Conservation (phyloP, 2,797 vertebrate species). For the Platyrinchus mystaceus region DNA sequence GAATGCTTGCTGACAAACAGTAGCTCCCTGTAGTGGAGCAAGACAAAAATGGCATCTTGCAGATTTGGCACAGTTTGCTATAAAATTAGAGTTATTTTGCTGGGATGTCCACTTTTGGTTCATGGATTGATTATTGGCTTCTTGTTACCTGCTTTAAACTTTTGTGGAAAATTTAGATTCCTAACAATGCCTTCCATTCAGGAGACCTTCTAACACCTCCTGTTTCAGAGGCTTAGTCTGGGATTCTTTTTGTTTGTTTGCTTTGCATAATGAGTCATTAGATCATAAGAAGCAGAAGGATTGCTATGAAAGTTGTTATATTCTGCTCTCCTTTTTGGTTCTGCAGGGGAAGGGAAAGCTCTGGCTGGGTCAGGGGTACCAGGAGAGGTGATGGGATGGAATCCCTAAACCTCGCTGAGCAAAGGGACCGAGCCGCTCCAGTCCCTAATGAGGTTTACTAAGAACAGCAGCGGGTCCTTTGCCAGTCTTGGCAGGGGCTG, state of each 20-base stretch:
- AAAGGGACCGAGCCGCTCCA: accelerated
- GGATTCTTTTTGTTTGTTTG: background rate
- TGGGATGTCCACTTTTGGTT: background rate
- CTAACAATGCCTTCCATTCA: background rate
- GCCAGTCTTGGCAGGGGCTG: background rate
- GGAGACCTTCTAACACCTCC: background rate
- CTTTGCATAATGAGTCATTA: background rate
- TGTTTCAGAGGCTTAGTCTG: background rate
- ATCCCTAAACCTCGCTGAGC: background rate
- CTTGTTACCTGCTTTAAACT: background rate
- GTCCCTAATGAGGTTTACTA: conserved; percentile 8
- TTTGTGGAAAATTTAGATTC: background rate
- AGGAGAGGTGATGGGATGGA: accelerated
- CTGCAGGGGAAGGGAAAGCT: accelerated
- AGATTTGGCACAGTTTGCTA: background rate
- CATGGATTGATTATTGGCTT: background rate
- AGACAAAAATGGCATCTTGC: background rate
- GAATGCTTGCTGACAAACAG: background rate
- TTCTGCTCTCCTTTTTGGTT: background rate
- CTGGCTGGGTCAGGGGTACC: accelerated
- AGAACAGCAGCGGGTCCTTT: conserved; percentile 10
- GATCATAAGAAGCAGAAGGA: background rate
- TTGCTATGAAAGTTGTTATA: background rate
- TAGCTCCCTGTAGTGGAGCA: background rate
- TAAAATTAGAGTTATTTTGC: background rate